Percentiles rank a stretch among this genome's conserved stretches.
Evolutionary conservation across 2,888 invertebrate species (phyloP).

Genomic region (Stegana nigrithorax): DNA sequence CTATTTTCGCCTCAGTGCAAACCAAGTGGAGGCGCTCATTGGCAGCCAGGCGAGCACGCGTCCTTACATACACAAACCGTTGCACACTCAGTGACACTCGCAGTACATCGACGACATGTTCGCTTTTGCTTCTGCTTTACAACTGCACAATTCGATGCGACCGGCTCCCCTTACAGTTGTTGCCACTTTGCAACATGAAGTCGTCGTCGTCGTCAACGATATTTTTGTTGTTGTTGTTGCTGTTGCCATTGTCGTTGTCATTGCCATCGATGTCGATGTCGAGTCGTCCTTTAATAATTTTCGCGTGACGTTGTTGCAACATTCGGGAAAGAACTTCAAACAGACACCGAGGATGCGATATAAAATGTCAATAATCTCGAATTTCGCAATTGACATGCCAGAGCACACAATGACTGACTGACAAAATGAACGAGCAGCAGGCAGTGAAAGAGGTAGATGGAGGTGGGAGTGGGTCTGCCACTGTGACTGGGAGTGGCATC

Average conservation of each 20-base stretch:
- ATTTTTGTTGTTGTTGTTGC: conserved; percentile 15
- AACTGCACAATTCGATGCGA: conserved; percentile 22
- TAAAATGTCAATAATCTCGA: conserved; percentile 61
- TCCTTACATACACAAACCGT: background rate
- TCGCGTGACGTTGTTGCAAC: background rate
- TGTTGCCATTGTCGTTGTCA: conserved; percentile 37
- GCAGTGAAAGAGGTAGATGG: conserved; percentile 4
- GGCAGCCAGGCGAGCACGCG: background rate
- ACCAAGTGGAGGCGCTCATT: conserved; percentile 19
- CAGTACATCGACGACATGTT: background rate
- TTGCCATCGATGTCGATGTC: conserved; percentile 27
- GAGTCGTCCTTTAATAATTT: conserved; percentile 7
- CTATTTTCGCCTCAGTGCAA: background rate
- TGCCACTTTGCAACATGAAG: conserved; percentile 7
- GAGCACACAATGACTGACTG: conserved; percentile 24
- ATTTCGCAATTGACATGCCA: conserved; percentile 56
- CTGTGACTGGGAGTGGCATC: no score
- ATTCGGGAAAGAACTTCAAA: background rate
- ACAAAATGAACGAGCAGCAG: conserved; percentile 20
- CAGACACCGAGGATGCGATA: conserved; percentile 36
- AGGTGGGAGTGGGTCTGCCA: background rate
- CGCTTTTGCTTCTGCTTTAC: conserved; percentile 30
- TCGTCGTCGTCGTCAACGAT: background rate
- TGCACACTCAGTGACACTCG: conserved; percentile 23
- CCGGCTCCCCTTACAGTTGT: conserved; percentile 15